These are phyloP conservation scores for Zalophus californianus DNA, from an alignment of 2,797 vertebrate species.

Conservation along the genomic window DNA sequence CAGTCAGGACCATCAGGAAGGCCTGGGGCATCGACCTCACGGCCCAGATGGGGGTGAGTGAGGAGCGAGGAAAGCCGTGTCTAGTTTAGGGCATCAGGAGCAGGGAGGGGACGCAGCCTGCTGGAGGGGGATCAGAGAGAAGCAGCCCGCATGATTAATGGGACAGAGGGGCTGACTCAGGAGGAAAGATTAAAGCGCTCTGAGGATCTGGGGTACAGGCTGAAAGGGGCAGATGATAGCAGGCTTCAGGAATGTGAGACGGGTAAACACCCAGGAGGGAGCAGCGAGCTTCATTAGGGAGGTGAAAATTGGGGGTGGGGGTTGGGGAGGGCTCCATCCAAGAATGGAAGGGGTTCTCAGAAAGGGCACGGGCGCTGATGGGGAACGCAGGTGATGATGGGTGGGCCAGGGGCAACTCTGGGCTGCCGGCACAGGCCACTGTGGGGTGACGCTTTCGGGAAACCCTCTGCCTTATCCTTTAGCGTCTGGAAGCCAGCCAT, in stretches of 20 bases:
- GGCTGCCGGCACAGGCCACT: background rate
- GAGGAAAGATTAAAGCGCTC: slow-evolving; percentile 79
- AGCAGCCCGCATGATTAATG: slow-evolving; percentile 60
- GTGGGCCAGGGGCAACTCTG: background rate
- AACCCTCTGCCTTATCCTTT: background rate
- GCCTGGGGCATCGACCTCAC: background rate
- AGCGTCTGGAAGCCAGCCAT: background rate
- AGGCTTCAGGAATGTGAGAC: slow-evolving; percentile 78
- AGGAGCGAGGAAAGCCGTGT: slow-evolving; percentile 52
- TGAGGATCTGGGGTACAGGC: slow-evolving; percentile 69
- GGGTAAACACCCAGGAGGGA: slow-evolving; percentile 79
- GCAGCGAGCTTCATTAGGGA: slow-evolving; percentile 44
- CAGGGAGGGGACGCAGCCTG: slow-evolving; percentile 47
- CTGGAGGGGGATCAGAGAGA: slow-evolving; percentile 80
- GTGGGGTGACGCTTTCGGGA: background rate
- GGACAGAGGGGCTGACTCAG: slow-evolving; percentile 78
- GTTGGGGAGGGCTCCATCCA: background rate
- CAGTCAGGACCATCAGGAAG: background rate
- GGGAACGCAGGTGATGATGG: background rate
- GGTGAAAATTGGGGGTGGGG: background rate
- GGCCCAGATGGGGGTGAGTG: background rate
- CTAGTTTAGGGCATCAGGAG: slow-evolving; percentile 64
- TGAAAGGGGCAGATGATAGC: slow-evolving; percentile 76
- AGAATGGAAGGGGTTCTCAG: background rate
- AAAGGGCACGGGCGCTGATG: background rate